Evolutionary conservation across 2,113 vertebrate genomes (phyloP).

Genomic region (Progne subis): DNA sequence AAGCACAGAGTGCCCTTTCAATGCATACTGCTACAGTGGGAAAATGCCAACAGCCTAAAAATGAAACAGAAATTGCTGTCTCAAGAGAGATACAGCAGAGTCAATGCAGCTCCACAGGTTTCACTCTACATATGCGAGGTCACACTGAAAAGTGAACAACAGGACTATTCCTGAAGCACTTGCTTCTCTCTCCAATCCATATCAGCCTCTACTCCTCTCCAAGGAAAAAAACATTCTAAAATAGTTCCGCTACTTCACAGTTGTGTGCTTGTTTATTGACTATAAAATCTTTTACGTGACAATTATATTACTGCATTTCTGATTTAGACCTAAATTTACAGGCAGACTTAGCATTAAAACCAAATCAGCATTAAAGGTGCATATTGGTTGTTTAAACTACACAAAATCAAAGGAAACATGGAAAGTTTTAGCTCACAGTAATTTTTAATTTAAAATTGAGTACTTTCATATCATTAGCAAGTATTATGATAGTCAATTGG

Average conservation of each 20-base stretch:
- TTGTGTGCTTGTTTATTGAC: neutral
- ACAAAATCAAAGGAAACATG: neutral
- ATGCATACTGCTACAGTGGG: rapidly evolving
- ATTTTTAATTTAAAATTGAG: constrained; percentile 61
- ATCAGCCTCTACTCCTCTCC: neutral
- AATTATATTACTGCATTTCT: neutral
- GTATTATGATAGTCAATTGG: constrained; percentile 41
- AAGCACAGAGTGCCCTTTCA: neutral
- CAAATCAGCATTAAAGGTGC: constrained; percentile 35
- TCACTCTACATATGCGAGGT: neutral
- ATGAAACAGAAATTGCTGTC: neutral
- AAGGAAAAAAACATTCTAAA: neutral
- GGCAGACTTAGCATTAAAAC: constrained; percentile 26
- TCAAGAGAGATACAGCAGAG: neutral
- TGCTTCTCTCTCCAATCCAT: neutral
- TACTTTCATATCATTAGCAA: constrained; percentile 13
- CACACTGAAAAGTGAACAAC: neutral
- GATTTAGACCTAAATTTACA: constrained; percentile 35
- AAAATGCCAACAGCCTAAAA: neutral
- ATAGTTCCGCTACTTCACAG: neutral
- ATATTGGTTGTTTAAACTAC: neutral
- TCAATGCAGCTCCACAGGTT: neutral
- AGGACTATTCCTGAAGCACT: neutral
- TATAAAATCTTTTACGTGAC: neutral
- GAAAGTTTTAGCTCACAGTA: neutral